Evolutionary conservation across 2,888 invertebrate species (phyloP).

Genomic region (Pachliopta kotzebuea): DNA sequence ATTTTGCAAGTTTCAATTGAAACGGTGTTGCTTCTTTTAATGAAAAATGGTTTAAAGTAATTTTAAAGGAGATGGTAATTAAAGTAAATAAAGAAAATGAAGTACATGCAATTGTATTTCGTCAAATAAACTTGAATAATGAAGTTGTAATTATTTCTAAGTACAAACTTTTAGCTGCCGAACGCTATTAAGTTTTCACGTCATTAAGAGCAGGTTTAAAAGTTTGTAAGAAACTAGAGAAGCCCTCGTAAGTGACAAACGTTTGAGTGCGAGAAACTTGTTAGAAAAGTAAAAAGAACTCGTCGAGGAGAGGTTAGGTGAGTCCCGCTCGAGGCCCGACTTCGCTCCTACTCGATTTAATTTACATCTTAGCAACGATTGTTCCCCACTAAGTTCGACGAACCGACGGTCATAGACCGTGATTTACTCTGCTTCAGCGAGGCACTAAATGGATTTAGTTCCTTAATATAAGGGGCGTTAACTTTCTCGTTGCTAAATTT

Average conservation of each 20-base stretch:
- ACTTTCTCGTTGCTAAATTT: constrained; percentile 35
- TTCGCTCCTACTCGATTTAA: constrained; percentile 63
- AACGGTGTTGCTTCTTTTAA: not conserved
- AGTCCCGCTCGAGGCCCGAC: constrained; percentile 34
- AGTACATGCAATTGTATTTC: not conserved
- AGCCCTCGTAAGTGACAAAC: constrained; percentile 64
- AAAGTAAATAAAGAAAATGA: too few relatives aligned
- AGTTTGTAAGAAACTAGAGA: constrained; percentile 46
- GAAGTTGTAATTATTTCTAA: not conserved
- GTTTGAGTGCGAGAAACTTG: constrained; percentile 68
- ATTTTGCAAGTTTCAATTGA: not conserved
- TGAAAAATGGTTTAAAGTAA: too few relatives aligned
- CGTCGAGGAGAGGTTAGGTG: constrained; percentile 60
- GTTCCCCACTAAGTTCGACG: constrained; percentile 70
- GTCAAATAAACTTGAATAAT: not conserved
- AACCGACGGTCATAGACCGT: constrained; percentile 58
- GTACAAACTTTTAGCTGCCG: not conserved
- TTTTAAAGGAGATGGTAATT: too few relatives aligned
- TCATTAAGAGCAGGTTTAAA: constrained; percentile 41
- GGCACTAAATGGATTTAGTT: constrained; percentile 62
- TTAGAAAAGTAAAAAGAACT: constrained; percentile 73
- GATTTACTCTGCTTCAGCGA: constrained; percentile 72
- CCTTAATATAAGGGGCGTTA: constrained; percentile 54
- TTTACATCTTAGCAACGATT: constrained; percentile 73
- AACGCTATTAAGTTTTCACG: constrained; percentile 25